Base-by-base conservation (phyloP, 2,888 invertebrate genomes). In the Oligia latruncula region DNA sequence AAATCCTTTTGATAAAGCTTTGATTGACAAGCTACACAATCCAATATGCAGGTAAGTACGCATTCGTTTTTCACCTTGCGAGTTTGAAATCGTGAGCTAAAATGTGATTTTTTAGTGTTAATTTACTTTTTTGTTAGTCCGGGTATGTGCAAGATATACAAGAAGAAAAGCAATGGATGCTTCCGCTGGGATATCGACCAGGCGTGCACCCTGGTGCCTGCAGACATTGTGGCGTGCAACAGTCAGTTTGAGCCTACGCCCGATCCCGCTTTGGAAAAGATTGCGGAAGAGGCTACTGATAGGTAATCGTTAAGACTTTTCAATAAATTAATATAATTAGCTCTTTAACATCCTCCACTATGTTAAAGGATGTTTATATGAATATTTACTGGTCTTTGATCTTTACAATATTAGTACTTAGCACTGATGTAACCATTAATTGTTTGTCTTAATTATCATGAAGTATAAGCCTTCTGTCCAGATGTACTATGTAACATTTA, bases 171-270 rank as follows among this genome's bases (percentile, higher is more conserved):
- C 70, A 94, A 86, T 83, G 94, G 95, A 20, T 90, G 93, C 0
- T 97, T 97, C 84, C 93, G 93, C 60, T 98, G 98, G 98, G 98
- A 97, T 71, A 98, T 98, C 82, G 98, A 98, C 82, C 98, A 98
- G 90, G 96, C 98, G 17, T 98, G 98, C 77, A 95, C 95, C n/a
- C 94, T 98, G 79, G 97, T 97, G 72, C 98, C 98, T 43, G 98
- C 97, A 2, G 97, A 98, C 87, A 98, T 98, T 79, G 98, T 98
- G 84, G 98, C 96, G 74, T 97, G 97, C 74, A 95, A 97, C 75
- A 97, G 97, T 87, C 98, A 98, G 89, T 97, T 97, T 89, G 97
- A 97, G 88, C 96, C 97, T 0, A 95, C 97, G 0, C 97, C 97
- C 40, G 98, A 98, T 92, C 97, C 98, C 15, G 97, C 97, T 55